Base-by-base conservation (phyloP, 2,113 vertebrate species). In the Mesembrinibis cayennensis region DNA sequence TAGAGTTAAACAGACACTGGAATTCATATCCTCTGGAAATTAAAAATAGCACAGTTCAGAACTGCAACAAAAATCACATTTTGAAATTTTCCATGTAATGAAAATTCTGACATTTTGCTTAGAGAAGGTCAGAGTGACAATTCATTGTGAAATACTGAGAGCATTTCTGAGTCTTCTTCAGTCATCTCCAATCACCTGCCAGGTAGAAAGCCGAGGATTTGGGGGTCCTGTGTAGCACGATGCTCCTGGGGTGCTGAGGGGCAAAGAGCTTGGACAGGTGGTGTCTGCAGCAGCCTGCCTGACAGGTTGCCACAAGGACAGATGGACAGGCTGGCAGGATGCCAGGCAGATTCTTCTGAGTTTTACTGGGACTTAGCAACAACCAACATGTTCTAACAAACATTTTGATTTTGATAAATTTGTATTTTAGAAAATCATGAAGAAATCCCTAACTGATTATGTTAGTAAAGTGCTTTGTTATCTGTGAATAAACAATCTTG, bases 111-210 rank as follows among this genome's bases (percentile, higher is more conserved):
- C 92, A 95, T 96, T 97, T 96, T 95, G 17, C 96, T 96, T 95
- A 36, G 92, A 95, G 94, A 97, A 97, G 97, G 92, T 97, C 97
- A 96, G 94, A 93, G 94, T 96, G 97, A 97, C 94, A 97, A 96
- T 97, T 97, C 74, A 87, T 86, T 95, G 77, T 90, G 83, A 95
- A 95, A 91, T 63, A 96, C 83, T 93, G 73, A 87, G 86, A 92
- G 49, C 3, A 1, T 78, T 93, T 95, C 90, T 94, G 63, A 92
- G 80, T 30, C 61, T 93, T 92, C 72, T 81, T 93, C 95, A 95
- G 96, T 93, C 91, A 93, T 84, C 80, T 94, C 86, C 92, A 89
- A 65, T 87, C 13, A 0, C 52, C 83, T 87, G 77, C 47, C 56
- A 59, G 73, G 73, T 89, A 79, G 65, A 74, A 82, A 72, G 61